phyloP scores from a whole-genome alignment of 2,888 invertebrate genomes.

The Trichopoda pennipes region DNA sequence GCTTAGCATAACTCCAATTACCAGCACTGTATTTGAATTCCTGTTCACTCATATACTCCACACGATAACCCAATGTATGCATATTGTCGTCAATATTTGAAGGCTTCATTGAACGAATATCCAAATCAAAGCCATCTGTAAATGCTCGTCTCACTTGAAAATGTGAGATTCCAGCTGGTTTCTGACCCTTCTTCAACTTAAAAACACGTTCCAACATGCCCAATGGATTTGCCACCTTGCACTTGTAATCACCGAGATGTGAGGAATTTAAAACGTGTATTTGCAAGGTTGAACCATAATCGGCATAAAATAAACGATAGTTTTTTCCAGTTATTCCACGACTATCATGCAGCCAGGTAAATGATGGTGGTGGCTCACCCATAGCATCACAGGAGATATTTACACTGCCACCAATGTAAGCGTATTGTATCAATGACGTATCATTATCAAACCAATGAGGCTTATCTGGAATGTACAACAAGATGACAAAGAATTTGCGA shows the following conservation, averaged over 20 bases:
- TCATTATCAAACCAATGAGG: conserved; percentile 78
- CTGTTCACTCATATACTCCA: conserved; percentile 78
- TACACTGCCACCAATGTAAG: conserved; percentile 82
- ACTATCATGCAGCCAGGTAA: conserved; percentile 81
- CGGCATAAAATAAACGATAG: conserved; percentile 78
- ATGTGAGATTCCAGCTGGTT: conserved; percentile 82
- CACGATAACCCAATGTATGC: conserved; percentile 79
- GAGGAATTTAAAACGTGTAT: conserved; percentile 75
- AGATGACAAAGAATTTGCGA: neutral
- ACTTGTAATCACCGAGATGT: conserved; percentile 83
- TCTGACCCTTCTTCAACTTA: conserved; percentile 82
- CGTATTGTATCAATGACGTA: conserved; percentile 76
- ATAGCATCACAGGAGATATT: conserved; percentile 84
- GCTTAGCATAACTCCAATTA: conserved; percentile 80
- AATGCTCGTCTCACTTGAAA: conserved; percentile 78
- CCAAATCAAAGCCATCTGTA: conserved; percentile 80
- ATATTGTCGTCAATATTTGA: conserved; percentile 77
- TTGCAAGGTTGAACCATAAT: conserved; percentile 79
- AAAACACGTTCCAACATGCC: conserved; percentile 82
- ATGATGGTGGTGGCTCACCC: conserved; percentile 83
- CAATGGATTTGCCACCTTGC: conserved; percentile 82
- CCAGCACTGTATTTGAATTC: conserved; percentile 78
- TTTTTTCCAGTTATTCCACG: conserved; percentile 77
- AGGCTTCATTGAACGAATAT: conserved; percentile 78
- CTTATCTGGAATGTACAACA: conserved; percentile 75